phyloP scores from a whole-genome alignment of 2,113 vertebrate genomes.

The Lanius collurio region DNA sequence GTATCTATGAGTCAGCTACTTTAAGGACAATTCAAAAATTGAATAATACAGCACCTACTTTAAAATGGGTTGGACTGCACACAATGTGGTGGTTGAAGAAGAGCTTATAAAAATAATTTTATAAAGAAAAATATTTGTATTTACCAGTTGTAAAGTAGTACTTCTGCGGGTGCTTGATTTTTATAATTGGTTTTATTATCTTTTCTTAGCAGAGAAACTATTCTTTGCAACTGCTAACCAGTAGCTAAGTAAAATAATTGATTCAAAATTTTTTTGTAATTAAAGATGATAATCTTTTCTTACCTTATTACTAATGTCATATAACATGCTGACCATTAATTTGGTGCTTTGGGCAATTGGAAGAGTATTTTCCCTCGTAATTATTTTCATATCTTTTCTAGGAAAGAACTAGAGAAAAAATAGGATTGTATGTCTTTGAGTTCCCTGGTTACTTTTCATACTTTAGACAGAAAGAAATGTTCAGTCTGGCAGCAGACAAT shows the following conservation, averaged over 20 bases:
- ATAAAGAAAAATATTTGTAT: neutral
- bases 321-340: neutral
- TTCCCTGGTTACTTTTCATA: neutral
- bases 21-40: neutral
- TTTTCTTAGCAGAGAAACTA: neutral
- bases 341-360: neutral
- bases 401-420: neutral
- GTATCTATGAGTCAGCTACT: neutral
- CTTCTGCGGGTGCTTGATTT: neutral
- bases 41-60: neutral
- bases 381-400: neutral
- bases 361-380: neutral
- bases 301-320: neutral
- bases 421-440: neutral
- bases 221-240: neutral
- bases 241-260: neutral
- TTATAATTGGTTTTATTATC: conserved; percentile 6
- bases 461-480: neutral
- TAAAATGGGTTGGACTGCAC: neutral
- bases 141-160: neutral
- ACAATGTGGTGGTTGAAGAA: neutral
- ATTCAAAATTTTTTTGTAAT: neutral
- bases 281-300: neutral
- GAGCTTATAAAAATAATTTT: neutral
- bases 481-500: neutral